Conservation (phyloP, 2,797 vertebrate genomes). For the Pseudochromis fuscus region DNA sequence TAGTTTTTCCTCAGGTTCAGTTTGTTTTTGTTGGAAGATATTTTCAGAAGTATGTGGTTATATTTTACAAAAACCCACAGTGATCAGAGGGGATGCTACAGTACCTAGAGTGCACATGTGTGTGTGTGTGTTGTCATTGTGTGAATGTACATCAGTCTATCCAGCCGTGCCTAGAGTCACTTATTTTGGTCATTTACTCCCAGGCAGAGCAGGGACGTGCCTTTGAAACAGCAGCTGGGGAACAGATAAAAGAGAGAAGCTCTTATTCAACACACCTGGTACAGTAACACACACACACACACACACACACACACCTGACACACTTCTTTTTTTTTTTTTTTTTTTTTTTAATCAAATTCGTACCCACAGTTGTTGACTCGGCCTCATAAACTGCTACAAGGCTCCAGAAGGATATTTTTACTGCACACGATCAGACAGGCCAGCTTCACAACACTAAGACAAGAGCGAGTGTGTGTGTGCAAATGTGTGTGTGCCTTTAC, state of each 20-base stretch:
- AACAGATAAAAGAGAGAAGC: conserved; percentile 60
- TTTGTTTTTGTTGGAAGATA: conserved; percentile 40
- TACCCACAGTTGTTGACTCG: conserved; percentile 20
- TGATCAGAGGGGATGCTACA: conserved; percentile 23
- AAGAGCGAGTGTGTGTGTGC: conserved; percentile 21
- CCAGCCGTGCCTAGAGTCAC: conserved; percentile 76
- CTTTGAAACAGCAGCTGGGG: conserved; percentile 76
- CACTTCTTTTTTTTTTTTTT: conserved; percentile 15
- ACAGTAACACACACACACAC: conserved; percentile 20
- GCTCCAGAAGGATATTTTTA: conserved; percentile 24
- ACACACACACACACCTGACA: conserved; percentile 7
- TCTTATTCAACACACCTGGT: conserved; percentile 59
- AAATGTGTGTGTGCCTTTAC: conserved; percentile 44
- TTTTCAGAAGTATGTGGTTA: neutral
- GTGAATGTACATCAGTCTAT: conserved; percentile 73
- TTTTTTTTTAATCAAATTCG: conserved; percentile 39
- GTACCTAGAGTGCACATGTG: conserved; percentile 29
- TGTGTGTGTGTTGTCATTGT: conserved; percentile 49
- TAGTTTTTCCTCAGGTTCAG: conserved; percentile 75
- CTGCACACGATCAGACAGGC: conserved; percentile 28
- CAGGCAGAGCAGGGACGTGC: conserved; percentile 75
- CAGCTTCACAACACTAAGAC: conserved; percentile 24
- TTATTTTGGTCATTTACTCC: conserved; percentile 72
- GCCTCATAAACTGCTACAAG: conserved; percentile 14
- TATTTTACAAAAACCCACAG: neutral